Evolutionary conservation across 2,888 invertebrate genomes (phyloP).

Genomic region (Acanthopleura granulata): DNA sequence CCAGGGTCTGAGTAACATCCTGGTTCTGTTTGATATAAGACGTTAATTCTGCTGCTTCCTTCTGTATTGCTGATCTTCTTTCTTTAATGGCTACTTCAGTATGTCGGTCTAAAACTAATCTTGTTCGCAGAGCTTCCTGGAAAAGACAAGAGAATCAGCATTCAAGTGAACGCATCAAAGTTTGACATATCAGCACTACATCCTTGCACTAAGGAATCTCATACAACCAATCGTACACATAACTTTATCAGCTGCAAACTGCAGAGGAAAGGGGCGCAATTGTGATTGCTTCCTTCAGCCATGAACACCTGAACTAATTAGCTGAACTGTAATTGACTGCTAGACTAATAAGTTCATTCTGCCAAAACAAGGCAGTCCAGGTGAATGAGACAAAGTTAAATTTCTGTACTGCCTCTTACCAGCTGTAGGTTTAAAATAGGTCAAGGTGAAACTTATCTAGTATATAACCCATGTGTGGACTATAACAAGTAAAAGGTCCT

Average conservation of each 20-base stretch:
- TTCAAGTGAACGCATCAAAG: too few relatives aligned
- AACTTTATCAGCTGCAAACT: too few relatives aligned
- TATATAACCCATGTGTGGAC: too few relatives aligned
- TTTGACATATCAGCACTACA: too few relatives aligned
- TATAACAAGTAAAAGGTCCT: background rate
- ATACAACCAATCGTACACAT: too few relatives aligned
- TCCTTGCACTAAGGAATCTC: too few relatives aligned
- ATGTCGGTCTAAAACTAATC: slow-evolving; percentile 85
- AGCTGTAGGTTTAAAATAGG: too few relatives aligned
- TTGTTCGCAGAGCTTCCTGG: slow-evolving; percentile 72
- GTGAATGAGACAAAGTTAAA: too few relatives aligned
- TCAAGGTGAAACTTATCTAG: too few relatives aligned
- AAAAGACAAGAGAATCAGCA: slow-evolving; percentile 13
- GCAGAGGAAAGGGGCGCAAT: background rate
- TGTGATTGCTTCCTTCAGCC: background rate
- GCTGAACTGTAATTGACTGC: slow-evolving; percentile 1
- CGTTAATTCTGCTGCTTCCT: slow-evolving; percentile 87
- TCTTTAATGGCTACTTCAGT: slow-evolving; percentile 78
- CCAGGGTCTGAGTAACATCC: slow-evolving; percentile 86
- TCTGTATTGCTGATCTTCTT: slow-evolving; percentile 75
- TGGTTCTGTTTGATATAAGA: slow-evolving; percentile 88
- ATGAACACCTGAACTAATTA: background rate
- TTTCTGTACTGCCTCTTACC: too few relatives aligned
- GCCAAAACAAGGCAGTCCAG: too few relatives aligned
- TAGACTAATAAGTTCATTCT: background rate